phyloP scores from a whole-genome alignment of 2,888 invertebrate species.

The Pristionchus mayeri region DNA sequence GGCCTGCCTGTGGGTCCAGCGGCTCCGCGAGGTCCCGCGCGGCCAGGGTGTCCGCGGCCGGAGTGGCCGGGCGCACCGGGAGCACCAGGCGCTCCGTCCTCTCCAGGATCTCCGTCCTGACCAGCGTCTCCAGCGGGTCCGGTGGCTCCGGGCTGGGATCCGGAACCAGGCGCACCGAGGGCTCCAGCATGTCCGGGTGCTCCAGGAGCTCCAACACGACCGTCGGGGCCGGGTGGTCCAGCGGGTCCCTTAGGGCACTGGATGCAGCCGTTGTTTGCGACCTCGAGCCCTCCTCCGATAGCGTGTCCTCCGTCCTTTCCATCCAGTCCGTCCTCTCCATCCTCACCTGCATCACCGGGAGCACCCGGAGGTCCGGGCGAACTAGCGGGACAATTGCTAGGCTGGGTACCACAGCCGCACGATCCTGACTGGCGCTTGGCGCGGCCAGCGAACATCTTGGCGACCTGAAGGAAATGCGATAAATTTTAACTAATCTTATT shows the following conservation, averaged over 20 bases:
- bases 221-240: constrained; percentile 46
- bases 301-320: constrained; percentile 47
- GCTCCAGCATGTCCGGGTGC: constrained; percentile 25
- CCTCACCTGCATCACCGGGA: constrained; percentile 43
- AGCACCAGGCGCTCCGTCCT: constrained; percentile 56
- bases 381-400: constrained; percentile 48
- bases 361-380: constrained; percentile 48
- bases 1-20: constrained; percentile 40
- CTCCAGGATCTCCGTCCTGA: constrained; percentile 54
- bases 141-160: constrained; percentile 33
- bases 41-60: constrained; percentile 45
- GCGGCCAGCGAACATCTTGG: not conserved
- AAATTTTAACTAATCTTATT: too few relatives aligned
- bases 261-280: constrained; percentile 45
- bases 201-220: constrained; percentile 29
- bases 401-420: constrained; percentile 47
- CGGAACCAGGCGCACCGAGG: not conserved
- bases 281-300: not conserved
- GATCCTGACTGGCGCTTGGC: constrained; percentile 30
- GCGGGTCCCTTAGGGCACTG: constrained; percentile 45
- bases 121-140: constrained; percentile 48
- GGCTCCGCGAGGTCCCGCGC: constrained; percentile 38
- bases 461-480: constrained; percentile 10
- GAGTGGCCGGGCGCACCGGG: constrained; percentile 40
- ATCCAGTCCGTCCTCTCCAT: constrained; percentile 31